Base-by-base conservation (phyloP, 30 jellyfish, hydroid and myxozoan species). In the Catostylus mosaicus region DNA sequence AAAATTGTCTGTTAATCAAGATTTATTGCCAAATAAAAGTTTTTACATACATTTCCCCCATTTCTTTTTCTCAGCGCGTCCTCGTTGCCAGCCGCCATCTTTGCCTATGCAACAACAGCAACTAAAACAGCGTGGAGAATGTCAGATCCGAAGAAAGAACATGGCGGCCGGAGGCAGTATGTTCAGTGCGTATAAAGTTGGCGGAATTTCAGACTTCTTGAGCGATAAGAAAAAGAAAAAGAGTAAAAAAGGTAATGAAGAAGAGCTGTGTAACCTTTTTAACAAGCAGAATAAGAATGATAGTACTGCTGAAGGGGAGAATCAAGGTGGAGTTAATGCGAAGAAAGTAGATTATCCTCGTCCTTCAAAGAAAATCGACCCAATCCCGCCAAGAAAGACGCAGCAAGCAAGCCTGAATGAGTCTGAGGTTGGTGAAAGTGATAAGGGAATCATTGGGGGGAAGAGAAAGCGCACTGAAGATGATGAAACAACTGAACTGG, bases 161-260 rank as follows among this genome's bases (percentile, higher is more conserved):
- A 78, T 78, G 89, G 89, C 89, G 80, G 80, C 35, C 19, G 37
- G 33, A 45, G 67, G 31, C 30, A 45, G 30, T 18, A 67, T 48
- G 6, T 76, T 61, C 24, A 77, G 88, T 33, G 90, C 30, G 20
- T 80, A 80, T 38, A 64, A 80, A 65, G 31, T 80, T 43, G 90
- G 90, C 29, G 90, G 90, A 1, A 80, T 80, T 19, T 80, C 90
- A 32, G 90, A 51, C 66, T 22, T 72, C 16, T 45, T 80, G 62
- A 56, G 77, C 20, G 31, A 34, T 37, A 56, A 63, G 14, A 33
- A 51, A 7, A 67, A 62, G 6, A 43, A 59, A 10, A 0, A 30
- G 23, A 65, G 14, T n/a, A n/a, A 29, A 22, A 12, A 60, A 37
- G 67, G 29, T 35, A 30, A 48, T 6, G 52, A 74, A 0, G 40